Conservation (phyloP, 2,113 vertebrate species). For the Picathartes gymnocephalus region DNA sequence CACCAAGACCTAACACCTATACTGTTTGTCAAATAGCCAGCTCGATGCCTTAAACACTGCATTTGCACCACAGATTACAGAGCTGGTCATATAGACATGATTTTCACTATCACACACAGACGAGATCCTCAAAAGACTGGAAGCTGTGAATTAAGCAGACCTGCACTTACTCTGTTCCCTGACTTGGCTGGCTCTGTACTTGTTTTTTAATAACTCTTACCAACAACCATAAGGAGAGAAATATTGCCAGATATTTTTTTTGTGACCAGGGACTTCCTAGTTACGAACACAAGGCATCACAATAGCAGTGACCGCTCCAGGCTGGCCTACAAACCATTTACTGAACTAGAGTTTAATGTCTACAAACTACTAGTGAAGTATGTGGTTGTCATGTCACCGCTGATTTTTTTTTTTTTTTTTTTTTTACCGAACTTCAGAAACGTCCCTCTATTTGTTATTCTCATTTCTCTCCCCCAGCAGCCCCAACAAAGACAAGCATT, state of each 20-base stretch:
- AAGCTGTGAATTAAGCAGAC: background rate
- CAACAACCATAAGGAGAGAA: background rate
- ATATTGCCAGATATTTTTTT: background rate
- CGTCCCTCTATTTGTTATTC: background rate
- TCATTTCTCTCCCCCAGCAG: background rate
- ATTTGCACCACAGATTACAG: background rate
- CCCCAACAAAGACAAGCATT: background rate
- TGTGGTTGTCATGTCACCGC: background rate
- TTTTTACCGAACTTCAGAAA: background rate
- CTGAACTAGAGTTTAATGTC: background rate
- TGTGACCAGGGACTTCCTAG: background rate
- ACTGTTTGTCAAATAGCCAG: background rate
- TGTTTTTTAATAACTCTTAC: background rate
- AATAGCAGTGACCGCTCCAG: background rate
- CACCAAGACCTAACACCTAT: background rate
- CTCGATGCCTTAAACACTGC: background rate
- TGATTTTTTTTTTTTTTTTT: no score
- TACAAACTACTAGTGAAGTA: background rate
- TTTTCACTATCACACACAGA: background rate
- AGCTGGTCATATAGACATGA: accelerated
- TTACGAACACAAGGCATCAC: background rate
- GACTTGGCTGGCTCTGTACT: background rate
- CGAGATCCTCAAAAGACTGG: background rate
- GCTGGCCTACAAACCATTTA: background rate
- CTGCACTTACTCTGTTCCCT: background rate